Evolutionary conservation across 2,888 invertebrate genomes (phyloP).

Genomic region (Tanytarsus gracilentus): DNA sequence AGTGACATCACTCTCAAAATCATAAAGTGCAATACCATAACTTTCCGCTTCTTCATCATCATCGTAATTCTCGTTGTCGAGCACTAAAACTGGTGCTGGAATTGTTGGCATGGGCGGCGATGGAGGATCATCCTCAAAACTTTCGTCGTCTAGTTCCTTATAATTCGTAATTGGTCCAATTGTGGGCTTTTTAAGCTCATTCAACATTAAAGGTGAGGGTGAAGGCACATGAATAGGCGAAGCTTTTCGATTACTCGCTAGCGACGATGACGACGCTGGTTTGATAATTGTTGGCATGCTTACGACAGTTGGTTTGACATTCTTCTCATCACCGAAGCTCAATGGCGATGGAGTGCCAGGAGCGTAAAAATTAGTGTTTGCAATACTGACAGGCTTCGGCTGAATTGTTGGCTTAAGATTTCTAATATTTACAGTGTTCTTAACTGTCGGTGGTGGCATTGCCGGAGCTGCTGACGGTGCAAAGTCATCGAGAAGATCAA

Average conservation of each 20-base stretch:
- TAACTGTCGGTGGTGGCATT: slow-evolving; percentile 34
- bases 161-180: slow-evolving; percentile 26
- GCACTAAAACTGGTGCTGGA: slow-evolving; percentile 59
- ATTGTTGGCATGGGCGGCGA: slow-evolving; percentile 73
- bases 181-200: slow-evolving; percentile 17
- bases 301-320: slow-evolving; percentile 41
- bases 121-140: slow-evolving; percentile 36
- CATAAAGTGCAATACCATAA: slow-evolving; percentile 68
- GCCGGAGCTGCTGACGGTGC: slow-evolving; percentile 46
- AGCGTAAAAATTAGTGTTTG: slow-evolving; percentile 32
- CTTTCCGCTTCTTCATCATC: slow-evolving; percentile 45
- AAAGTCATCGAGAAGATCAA: slow-evolving; percentile 49
- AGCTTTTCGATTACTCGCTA: slow-evolving; percentile 31
- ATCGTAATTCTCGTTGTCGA: slow-evolving; percentile 38
- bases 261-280: slow-evolving; percentile 46
- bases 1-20: slow-evolving; percentile 62
- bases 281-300: slow-evolving; percentile 68
- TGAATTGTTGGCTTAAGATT: slow-evolving; percentile 18
- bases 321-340: slow-evolving; percentile 53
- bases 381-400: slow-evolving; percentile 11
- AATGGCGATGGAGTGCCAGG: slow-evolving; percentile 40
- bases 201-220: slow-evolving; percentile 16
- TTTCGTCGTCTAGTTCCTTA: slow-evolving; percentile 30
- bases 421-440: slow-evolving; percentile 35
- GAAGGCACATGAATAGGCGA: slow-evolving; percentile 29